These are phyloP conservation scores for Clarias platycephalus DNA, from an alignment of 2,797 vertebrate species.

Conservation along the genomic window DNA sequence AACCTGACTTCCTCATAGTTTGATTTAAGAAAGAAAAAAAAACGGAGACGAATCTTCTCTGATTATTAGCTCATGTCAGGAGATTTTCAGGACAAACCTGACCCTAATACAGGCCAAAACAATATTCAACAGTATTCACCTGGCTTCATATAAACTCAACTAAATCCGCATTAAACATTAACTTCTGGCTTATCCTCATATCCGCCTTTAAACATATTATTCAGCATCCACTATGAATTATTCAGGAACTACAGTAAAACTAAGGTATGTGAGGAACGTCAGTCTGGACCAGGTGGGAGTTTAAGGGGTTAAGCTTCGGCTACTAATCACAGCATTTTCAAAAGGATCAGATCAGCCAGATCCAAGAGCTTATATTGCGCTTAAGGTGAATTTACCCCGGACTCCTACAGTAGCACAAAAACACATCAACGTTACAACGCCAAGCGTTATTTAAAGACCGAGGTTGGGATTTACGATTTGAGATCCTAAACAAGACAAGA, in stretches of 20 bases:
- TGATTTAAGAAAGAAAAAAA: too few relatives aligned
- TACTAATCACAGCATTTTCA: neutral
- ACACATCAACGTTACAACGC: neutral
- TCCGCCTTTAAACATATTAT: neutral
- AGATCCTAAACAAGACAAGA: neutral
- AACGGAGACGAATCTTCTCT: too few relatives aligned
- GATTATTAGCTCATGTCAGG: neutral
- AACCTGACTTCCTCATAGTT: neutral
- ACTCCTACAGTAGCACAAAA: neutral
- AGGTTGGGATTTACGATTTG: neutral
- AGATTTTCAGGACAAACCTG: neutral
- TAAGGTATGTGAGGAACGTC: neutral
- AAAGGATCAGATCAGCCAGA: neutral
- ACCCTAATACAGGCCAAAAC: neutral
- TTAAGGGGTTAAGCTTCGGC: neutral
- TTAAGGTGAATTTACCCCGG: neutral
- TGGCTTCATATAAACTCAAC: neutral
- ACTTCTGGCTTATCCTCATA: neutral
- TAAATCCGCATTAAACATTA: neutral
- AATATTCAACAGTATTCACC: neutral
- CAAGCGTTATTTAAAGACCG: neutral
- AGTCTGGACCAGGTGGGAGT: conserved; percentile 2
- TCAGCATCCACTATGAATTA: conserved; percentile 1
- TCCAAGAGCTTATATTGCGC: neutral
- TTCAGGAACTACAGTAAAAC: neutral